These are phyloP conservation scores for Corella eumyota DNA, from an alignment of 23 tunicate species.

Conservation along the genomic window DNA sequence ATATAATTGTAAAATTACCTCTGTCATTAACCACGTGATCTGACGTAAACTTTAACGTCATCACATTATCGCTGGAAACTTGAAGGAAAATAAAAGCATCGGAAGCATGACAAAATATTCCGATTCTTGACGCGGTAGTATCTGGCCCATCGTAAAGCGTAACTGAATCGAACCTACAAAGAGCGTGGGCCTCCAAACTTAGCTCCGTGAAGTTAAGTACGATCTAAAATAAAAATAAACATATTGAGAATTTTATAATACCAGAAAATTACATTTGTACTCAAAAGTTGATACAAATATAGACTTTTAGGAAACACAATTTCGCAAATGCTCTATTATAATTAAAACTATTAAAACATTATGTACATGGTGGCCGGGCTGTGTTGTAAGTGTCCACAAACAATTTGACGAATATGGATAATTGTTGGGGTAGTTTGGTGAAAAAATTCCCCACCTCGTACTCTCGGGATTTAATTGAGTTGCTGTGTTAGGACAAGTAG, in stretches of 20 bases:
- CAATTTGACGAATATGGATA: conserved; percentile 15
- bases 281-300: no score
- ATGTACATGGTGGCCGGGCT: conserved; percentile 30
- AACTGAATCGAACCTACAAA: conserved; percentile 23
- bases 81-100: conserved; percentile 2
- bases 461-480: background rate
- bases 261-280: no score
- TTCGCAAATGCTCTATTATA: no score
- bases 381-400: conserved; percentile 24
- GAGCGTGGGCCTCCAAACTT: conserved; percentile 8
- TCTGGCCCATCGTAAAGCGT: conserved; percentile 16
- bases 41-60: conserved; percentile 25
- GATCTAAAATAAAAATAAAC: conserved; percentile 17
- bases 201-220: conserved; percentile 16
- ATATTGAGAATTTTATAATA: no score
- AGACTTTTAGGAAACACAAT: no score
- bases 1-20: conserved; percentile 17
- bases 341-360: background rate
- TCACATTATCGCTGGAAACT: conserved; percentile 3
- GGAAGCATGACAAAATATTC: conserved; percentile 15
- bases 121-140: background rate
- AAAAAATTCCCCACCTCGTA: conserved; percentile 14
- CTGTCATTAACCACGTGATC: conserved; percentile 8
- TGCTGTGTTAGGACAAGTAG: conserved; percentile 9
- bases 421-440: conserved; percentile 37